A percentile compares a stretch with the other conserved stretches of the same genome.
phyloP scores from a whole-genome alignment of 2,888 invertebrate genomes.

The Drosophila kanekoi region DNA sequence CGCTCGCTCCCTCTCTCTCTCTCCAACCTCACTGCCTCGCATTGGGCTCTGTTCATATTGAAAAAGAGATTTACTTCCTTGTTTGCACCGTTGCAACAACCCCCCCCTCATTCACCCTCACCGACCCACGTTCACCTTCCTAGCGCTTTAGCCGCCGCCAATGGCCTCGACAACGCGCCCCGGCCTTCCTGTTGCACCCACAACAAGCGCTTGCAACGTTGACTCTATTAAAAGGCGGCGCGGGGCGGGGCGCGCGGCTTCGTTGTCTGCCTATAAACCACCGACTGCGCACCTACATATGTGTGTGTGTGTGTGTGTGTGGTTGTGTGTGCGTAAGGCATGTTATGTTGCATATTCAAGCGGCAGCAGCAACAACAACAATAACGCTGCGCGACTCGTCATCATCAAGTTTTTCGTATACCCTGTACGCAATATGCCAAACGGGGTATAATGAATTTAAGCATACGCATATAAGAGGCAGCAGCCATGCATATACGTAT shows the following conservation, averaged over 20 bases:
- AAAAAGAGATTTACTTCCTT: constrained; percentile 63
- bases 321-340: constrained; percentile 36
- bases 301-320: constrained; percentile 10
- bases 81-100: constrained; percentile 60
- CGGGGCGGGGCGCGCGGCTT: not conserved
- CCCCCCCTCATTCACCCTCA: not conserved
- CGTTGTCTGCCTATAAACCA: constrained; percentile 40
- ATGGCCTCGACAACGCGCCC: constrained; percentile 42
- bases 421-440: not conserved
- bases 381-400: constrained; percentile 30
- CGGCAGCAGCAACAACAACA: constrained; percentile 35
- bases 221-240: constrained; percentile 24
- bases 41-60: constrained; percentile 14
- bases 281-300: constrained; percentile 33
- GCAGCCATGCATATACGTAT: not conserved
- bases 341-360: constrained; percentile 55
- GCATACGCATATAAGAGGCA: not conserved
- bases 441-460: not conserved
- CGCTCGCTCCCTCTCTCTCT: not conserved
- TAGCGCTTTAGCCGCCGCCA: constrained; percentile 13
- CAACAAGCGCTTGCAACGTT: constrained; percentile 25
- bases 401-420: constrained; percentile 25
- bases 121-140: too few species aligned
- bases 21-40: not conserved
- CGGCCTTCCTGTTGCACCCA: constrained; percentile 46